phyloP scores from a whole-genome alignment of 2,797 vertebrate species.

The Apodemus agrarius region DNA sequence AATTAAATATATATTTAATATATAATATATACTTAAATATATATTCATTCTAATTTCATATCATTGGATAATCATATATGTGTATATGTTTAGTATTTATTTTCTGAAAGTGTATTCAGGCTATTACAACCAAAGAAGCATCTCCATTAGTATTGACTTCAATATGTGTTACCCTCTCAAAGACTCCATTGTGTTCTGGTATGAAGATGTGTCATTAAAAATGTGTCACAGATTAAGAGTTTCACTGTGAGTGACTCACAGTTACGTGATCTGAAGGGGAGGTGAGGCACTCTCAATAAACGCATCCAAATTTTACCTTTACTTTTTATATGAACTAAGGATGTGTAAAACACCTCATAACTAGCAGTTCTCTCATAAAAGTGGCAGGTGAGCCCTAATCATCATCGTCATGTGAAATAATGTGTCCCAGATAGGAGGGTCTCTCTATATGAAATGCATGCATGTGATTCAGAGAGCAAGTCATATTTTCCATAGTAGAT shows the following conservation, averaged over 20 bases:
- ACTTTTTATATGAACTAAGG: constrained; percentile 34
- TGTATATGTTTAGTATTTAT: background rate
- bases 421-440: constrained; percentile 29
- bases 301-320: background rate
- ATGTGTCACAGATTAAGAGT: constrained; percentile 62
- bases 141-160: background rate
- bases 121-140: background rate
- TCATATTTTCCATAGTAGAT: background rate
- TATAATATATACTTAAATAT: background rate
- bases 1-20: background rate
- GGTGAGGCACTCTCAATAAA: background rate
- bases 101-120: background rate
- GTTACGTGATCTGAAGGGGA: background rate
- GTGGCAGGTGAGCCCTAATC: constrained; percentile 47
- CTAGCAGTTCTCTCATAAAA: constrained; percentile 7
- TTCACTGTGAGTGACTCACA: constrained; percentile 61
- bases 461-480: background rate
- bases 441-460: constrained; percentile 43
- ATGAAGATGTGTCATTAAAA: constrained; percentile 63
- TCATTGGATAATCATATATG: background rate
- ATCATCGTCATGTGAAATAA: background rate
- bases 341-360: constrained; percentile 52
- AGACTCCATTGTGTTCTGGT: background rate
- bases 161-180: background rate
- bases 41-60: background rate